Evolutionary conservation across 2,797 vertebrate species (phyloP).

Genomic region (Acomys russatus): DNA sequence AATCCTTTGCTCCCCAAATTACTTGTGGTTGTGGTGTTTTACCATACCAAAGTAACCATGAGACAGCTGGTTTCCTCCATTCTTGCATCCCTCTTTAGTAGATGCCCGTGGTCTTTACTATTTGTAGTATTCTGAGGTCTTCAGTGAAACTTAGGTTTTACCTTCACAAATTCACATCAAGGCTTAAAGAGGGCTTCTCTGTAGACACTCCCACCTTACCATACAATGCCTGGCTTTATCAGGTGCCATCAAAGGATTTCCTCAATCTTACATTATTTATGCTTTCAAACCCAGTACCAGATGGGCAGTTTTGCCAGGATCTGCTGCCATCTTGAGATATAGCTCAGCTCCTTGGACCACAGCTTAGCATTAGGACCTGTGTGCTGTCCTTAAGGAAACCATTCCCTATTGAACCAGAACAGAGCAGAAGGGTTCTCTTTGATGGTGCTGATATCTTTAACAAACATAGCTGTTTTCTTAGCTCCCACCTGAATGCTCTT

Average conservation of each 20-base stretch:
- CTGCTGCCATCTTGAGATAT: background rate
- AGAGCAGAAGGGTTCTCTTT: too few relatives aligned
- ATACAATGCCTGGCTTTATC: background rate
- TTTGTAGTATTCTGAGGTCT: background rate
- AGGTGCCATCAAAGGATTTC: background rate
- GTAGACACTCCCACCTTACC: background rate
- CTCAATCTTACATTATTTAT: background rate
- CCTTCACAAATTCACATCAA: background rate
- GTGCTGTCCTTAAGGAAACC: background rate
- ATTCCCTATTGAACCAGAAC: background rate
- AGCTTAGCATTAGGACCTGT: background rate
- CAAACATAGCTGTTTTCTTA: background rate
- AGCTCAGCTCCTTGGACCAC: background rate
- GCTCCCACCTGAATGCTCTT: background rate
- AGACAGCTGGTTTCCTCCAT: background rate
- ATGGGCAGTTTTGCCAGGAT: background rate
- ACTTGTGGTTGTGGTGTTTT: background rate
- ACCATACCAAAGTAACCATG: background rate
- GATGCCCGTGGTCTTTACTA: background rate
- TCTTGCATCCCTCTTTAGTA: background rate
- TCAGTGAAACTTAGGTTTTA: background rate
- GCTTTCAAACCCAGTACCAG: background rate
- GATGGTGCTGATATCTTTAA: background rate
- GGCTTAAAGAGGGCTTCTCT: background rate
- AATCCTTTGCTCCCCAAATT: background rate